Evolutionary conservation across 2,888 invertebrate genomes (phyloP).

Genomic region (Theretra japonica): DNA sequence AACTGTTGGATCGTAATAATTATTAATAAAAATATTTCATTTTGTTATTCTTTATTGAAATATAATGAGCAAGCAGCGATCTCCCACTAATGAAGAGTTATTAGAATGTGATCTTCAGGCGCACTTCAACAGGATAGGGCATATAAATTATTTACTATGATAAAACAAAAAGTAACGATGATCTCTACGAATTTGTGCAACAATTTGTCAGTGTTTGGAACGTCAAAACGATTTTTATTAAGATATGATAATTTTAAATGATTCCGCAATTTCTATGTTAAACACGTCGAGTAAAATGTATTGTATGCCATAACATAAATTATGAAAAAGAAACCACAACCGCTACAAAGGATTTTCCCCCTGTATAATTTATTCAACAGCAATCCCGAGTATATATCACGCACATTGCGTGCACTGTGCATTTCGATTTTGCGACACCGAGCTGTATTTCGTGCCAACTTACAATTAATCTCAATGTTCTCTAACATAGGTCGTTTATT

Average conservation of each 20-base stretch:
- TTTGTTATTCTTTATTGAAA: no score
- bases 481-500: conserved; percentile 51
- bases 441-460: conserved; percentile 54
- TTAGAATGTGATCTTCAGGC: no score
- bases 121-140: no score
- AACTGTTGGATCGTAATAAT: not conserved
- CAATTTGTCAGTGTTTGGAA: not conserved
- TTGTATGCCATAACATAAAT: conserved; percentile 9
- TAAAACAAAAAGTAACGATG: not conserved
- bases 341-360: conserved; percentile 21
- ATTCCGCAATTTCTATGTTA: not conserved
- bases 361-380: conserved; percentile 21
- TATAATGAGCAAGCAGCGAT: no score
- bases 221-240: not conserved
- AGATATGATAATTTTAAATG: not conserved
- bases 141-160: no score
- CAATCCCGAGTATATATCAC: conserved; percentile 38
- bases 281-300: not conserved
- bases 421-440: conserved; percentile 42
- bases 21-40: no score
- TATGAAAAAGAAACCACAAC: conserved; percentile 25
- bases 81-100: no score
- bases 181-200: not conserved
- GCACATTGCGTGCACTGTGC: conserved; percentile 48
- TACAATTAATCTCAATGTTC: conserved; percentile 58